A percentile compares a stretch with the other conserved stretches of the same genome.
Conservation (phyloP, 2,113 vertebrate genomes). For the Oxyruncus cristatus region DNA sequence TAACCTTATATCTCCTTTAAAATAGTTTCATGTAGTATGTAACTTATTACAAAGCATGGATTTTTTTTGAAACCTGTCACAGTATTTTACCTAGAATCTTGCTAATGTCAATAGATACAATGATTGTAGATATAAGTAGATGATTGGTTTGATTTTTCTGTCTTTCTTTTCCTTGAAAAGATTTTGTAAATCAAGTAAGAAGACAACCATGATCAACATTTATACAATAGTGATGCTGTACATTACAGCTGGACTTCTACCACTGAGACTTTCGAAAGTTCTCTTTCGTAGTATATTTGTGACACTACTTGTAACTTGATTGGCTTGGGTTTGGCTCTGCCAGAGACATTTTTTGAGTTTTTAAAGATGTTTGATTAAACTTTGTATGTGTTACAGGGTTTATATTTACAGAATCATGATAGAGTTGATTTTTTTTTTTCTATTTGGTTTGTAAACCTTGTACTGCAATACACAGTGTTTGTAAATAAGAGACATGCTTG, state of each 20-base stretch:
- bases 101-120: background rate
- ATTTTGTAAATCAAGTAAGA: background rate
- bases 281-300: background rate
- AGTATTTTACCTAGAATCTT: background rate
- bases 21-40: background rate
- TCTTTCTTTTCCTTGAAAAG: background rate
- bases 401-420: background rate
- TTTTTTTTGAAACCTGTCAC: background rate
- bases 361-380: background rate
- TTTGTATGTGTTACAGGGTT: background rate
- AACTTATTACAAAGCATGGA: background rate
- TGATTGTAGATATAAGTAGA: background rate
- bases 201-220: background rate
- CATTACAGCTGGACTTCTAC: background rate
- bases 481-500: background rate
- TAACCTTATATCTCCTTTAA: background rate
- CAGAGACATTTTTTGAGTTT: background rate
- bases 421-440: background rate
- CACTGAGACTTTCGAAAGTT: background rate
- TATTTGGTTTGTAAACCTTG: background rate
- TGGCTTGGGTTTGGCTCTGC: background rate
- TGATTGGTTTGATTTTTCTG: background rate
- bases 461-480: background rate
- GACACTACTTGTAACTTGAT: background rate
- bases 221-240: background rate